These are phyloP conservation scores for Cyaniris semiargus DNA, from an alignment of 2,888 invertebrate genomes.

Conservation along the genomic window DNA sequence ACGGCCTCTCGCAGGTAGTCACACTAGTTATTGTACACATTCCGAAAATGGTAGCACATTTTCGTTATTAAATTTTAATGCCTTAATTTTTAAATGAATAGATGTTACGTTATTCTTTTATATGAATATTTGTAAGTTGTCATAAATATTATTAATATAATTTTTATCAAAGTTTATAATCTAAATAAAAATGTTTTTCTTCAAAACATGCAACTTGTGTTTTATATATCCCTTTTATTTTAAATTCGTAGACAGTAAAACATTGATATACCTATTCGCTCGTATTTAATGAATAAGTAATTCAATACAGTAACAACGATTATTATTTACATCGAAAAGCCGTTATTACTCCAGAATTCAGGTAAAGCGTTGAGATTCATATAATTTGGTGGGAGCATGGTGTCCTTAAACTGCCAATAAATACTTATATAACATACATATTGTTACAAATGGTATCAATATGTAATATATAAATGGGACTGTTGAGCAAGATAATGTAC, in stretches of 20 bases:
- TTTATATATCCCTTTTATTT: slow-evolving; percentile 41
- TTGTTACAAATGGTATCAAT: background rate
- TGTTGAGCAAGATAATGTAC: background rate
- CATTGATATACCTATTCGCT: slow-evolving; percentile 29
- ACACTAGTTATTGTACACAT: slow-evolving; percentile 74
- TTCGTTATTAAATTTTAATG: slow-evolving; percentile 73
- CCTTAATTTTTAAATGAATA: slow-evolving; percentile 76
- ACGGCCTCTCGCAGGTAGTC: slow-evolving; percentile 60
- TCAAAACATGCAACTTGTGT: slow-evolving; percentile 68
- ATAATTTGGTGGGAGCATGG: background rate
- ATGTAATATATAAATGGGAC: too few species aligned
- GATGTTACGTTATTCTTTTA: slow-evolving; percentile 81
- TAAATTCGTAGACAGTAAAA: slow-evolving; percentile 25
- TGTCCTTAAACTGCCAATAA: background rate
- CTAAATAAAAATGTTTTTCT: slow-evolving; percentile 82
- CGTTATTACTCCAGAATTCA: slow-evolving; percentile 21
- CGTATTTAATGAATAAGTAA: slow-evolving; percentile 30
- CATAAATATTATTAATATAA: slow-evolving; percentile 82
- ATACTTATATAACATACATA: background rate
- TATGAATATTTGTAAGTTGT: slow-evolving; percentile 80
- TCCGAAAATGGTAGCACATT: slow-evolving; percentile 77
- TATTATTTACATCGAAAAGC: slow-evolving; percentile 37
- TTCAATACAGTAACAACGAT: slow-evolving; percentile 31
- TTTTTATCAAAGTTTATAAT: slow-evolving; percentile 83
- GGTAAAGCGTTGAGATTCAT: slow-evolving; percentile 25